These are phyloP conservation scores for Tylochromis polylepis DNA, from an alignment of 2,113 vertebrate species.

Conservation along the genomic window DNA sequence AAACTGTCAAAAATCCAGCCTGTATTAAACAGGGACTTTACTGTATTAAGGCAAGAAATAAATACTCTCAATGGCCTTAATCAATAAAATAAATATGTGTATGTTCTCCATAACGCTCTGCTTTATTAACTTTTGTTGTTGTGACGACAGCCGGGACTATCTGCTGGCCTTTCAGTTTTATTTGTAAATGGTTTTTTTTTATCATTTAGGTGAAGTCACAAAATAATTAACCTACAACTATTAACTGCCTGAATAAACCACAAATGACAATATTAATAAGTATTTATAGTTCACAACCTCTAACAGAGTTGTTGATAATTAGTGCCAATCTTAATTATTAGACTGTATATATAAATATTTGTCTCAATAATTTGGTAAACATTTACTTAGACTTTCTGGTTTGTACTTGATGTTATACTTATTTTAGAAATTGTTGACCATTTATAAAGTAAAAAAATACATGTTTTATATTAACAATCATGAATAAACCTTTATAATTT, in stretches of 20 bases:
- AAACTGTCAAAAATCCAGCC: neutral
- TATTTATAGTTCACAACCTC: neutral
- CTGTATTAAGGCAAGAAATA: neutral
- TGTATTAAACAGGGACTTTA: neutral
- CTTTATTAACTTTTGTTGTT: neutral
- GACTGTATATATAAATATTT: neutral
- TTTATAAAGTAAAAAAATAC: neutral
- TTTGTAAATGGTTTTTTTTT: fast-evolving
- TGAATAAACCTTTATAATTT: fast-evolving
- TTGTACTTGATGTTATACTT: neutral
- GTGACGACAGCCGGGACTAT: neutral
- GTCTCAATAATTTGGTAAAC: neutral
- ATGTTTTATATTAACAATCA: neutral
- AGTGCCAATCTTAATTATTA: neutral
- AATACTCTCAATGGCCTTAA: fast-evolving
- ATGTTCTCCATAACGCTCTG: neutral
- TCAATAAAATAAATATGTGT: neutral
- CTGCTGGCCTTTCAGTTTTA: neutral
- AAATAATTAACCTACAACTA: neutral
- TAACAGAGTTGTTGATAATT: neutral
- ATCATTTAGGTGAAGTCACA: neutral
- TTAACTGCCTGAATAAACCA: fast-evolving
- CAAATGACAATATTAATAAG: neutral
- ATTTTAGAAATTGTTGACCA: neutral
- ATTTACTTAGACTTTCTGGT: neutral